A percentile compares a stretch with the other conserved stretches of the same genome.
phyloP scores from a whole-genome alignment of 92 coral and sea anemone species.

The Palythoa grandis region DNA sequence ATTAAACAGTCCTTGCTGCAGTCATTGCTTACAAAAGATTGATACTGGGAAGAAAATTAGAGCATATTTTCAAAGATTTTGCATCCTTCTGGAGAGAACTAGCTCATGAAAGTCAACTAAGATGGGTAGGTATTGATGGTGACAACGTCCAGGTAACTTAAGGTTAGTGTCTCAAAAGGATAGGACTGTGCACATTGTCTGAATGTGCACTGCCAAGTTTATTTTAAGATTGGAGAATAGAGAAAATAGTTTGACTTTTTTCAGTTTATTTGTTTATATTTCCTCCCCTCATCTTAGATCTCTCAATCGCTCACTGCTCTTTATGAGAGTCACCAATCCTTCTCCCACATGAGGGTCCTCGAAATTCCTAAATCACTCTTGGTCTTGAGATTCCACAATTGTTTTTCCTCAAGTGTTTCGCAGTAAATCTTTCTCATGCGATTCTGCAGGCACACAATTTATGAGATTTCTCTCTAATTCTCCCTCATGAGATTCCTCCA shows the following conservation, averaged over 20 bases:
- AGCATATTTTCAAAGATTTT: constrained; percentile 88
- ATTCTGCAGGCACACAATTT: neutral
- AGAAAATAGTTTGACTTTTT: too few relatives aligned
- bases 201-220: too few relatives aligned
- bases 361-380: neutral
- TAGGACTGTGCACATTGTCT: too few relatives aligned
- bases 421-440: neutral
- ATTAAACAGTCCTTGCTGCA: constrained; percentile 67
- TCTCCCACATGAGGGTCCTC: too few relatives aligned
- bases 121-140: constrained; percentile 78
- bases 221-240: too few relatives aligned
- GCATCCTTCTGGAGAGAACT: constrained; percentile 85
- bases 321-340: too few relatives aligned
- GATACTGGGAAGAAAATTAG: constrained; percentile 73
- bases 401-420: too few relatives aligned
- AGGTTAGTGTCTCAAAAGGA: too few relatives aligned
- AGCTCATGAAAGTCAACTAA: constrained; percentile 82
- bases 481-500: neutral
- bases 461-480: neutral
- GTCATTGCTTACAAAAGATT: constrained; percentile 69
- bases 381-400: too few relatives aligned
- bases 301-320: too few relatives aligned
- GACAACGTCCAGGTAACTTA: neutral
- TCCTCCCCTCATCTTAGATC: too few relatives aligned
- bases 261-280: too few relatives aligned